phyloP scores from a whole-genome alignment of 1,140 invertebrate genomes.

The Camponotus floridanus region DNA sequence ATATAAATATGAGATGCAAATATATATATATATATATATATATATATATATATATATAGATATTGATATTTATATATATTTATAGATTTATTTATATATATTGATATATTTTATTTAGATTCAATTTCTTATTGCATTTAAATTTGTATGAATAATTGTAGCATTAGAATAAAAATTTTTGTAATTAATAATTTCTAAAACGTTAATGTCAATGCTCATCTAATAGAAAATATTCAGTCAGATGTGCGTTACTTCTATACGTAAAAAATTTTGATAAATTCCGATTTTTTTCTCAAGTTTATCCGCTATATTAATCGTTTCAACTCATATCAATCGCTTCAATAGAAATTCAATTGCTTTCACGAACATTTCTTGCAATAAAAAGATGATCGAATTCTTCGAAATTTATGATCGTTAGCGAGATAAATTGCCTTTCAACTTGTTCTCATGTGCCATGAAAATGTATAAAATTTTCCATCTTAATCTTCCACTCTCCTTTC shows the following conservation, averaged over 20 bases:
- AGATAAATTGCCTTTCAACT: conserved; percentile 12
- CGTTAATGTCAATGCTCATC: neutral
- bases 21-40: too few species aligned
- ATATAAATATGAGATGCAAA: too few species aligned
- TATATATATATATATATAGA: too few species aligned
- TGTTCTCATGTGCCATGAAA: conserved; percentile 36
- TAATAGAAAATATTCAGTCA: neutral
- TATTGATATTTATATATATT: too few species aligned
- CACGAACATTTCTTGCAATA: conserved; percentile 15
- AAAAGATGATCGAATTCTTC: conserved; percentile 27
- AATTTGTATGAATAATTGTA: neutral
- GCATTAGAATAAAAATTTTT: neutral
- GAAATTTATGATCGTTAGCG: conserved; percentile 38
- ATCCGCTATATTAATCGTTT: conserved; percentile 30
- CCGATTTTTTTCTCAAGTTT: conserved; percentile 35
- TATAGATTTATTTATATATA: neutral
- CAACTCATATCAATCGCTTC: conserved; percentile 20
- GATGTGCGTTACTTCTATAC: neutral
- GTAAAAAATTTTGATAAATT: neutral
- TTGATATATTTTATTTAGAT: neutral
- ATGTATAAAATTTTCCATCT: conserved; percentile 32
- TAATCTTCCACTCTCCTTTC: neutral
- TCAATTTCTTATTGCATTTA: neutral
- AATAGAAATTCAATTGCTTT: conserved; percentile 37
- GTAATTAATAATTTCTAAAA: neutral